These are phyloP conservation scores for Chaenodraco wilsoni DNA, from an alignment of 2,797 vertebrate species.

Conservation along the genomic window DNA sequence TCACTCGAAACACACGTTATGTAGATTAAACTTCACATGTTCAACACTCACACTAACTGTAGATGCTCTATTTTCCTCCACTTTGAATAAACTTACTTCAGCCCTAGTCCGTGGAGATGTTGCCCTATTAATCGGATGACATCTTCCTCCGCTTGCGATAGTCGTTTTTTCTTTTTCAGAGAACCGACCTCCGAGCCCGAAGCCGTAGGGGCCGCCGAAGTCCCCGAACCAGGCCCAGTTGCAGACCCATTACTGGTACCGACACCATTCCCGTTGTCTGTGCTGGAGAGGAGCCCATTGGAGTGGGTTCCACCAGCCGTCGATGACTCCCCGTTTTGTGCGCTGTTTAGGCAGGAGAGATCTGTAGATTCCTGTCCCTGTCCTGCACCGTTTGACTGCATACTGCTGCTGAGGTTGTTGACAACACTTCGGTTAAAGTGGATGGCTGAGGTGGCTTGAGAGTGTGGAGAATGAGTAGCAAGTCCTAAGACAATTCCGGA, in stretches of 20 bases:
- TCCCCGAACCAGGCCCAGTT: slow-evolving; percentile 77
- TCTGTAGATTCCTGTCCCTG: slow-evolving; percentile 87
- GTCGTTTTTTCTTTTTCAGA: slow-evolving; percentile 95
- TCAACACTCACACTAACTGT: background rate
- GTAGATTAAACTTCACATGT: background rate
- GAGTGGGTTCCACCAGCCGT: slow-evolving; percentile 84
- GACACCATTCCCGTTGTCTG: slow-evolving; percentile 84
- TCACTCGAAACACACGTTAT: slow-evolving; percentile 14
- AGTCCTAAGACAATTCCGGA: slow-evolving; percentile 85
- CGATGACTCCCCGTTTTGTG: slow-evolving; percentile 93
- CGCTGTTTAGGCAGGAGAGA: slow-evolving; percentile 81
- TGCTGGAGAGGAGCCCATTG: slow-evolving; percentile 84
- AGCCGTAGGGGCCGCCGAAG: slow-evolving; percentile 79
- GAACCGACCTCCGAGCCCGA: slow-evolving; percentile 86
- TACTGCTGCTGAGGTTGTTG: slow-evolving; percentile 84
- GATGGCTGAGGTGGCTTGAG: slow-evolving; percentile 85
- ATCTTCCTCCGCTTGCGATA: slow-evolving; percentile 97
- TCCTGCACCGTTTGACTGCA: slow-evolving; percentile 96
- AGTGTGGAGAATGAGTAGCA: slow-evolving; percentile 82
- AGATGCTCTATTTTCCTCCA: slow-evolving; percentile 32
- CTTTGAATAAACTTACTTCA: slow-evolving; percentile 91
- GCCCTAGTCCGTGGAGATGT: slow-evolving; percentile 96
- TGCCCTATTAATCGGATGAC: slow-evolving; percentile 98
- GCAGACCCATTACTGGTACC: slow-evolving; percentile 89
- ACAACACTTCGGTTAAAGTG: slow-evolving; percentile 85